Conservation (phyloP, 1,140 invertebrate species). For the Ceratoteleas bidentatus region DNA sequence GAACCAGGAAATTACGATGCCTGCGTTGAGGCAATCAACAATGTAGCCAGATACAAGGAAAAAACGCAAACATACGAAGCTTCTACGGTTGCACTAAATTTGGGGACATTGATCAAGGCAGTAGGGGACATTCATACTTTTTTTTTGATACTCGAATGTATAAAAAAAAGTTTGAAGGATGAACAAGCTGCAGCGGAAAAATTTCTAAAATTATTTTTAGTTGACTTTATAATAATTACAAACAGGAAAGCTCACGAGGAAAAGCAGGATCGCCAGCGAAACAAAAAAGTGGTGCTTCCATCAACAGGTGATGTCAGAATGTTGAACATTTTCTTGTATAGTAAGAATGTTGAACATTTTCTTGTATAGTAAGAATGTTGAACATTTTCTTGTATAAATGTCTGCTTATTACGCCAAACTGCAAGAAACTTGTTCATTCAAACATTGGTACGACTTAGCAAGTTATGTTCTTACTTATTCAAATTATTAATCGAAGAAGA, state of each 20-base stretch:
- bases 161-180: not conserved
- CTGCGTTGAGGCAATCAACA: not conserved
- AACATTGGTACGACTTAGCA: conserved; percentile 22
- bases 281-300: conserved; percentile 13
- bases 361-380: too few relatives aligned
- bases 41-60: conserved; percentile 1
- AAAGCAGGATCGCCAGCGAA: conserved; percentile 13
- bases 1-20: not conserved
- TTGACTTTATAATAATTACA: conserved; percentile 23
- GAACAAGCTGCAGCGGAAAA: conserved; percentile 3
- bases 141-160: conserved; percentile 33
- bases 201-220: conserved; percentile 34
- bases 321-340: too few relatives aligned
- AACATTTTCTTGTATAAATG: not conserved
- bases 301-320: not conserved
- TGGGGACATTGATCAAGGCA: conserved; percentile 1
- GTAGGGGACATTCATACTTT: conserved; percentile 1
- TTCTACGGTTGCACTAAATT: conserved; percentile 7
- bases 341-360: too few relatives aligned
- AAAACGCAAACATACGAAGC: not conserved
- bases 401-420: conserved; percentile 4
- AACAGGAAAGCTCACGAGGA: conserved; percentile 39
- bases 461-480: conserved; percentile 15
- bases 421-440: conserved; percentile 5
- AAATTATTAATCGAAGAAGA: conserved; percentile 40